phyloP scores from a whole-genome alignment of 2,113 vertebrate genomes.

The Epinephelus fuscoguttatus region DNA sequence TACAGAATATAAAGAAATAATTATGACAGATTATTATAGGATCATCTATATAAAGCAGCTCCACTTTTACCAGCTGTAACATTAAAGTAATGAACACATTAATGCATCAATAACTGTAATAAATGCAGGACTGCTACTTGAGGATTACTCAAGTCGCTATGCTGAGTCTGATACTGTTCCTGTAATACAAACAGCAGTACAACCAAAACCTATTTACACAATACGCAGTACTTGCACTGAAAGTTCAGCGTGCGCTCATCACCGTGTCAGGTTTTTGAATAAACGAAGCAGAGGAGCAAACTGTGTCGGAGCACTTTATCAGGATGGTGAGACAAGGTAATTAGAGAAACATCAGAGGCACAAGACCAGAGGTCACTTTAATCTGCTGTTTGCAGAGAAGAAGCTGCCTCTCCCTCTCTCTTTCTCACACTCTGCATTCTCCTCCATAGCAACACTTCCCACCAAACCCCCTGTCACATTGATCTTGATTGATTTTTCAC shows the following conservation, averaged over 20 bases:
- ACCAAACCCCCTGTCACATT: conserved; percentile 63
- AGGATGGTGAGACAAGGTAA: conserved; percentile 52
- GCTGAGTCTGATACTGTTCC: not conserved
- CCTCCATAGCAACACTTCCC: conserved; percentile 58
- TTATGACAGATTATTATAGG: too few species aligned
- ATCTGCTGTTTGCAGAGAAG: conserved; percentile 60
- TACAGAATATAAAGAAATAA: too few species aligned
- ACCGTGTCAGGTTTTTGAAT: conserved; percentile 1
- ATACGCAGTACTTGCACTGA: not conserved
- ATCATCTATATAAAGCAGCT: not conserved
- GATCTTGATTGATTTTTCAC: conserved; percentile 73
- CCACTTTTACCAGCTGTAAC: too few species aligned
- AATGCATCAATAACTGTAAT: too few species aligned
- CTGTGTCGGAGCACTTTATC: conserved; percentile 29
- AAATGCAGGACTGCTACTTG: too few species aligned
- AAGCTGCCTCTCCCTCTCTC: conserved; percentile 13
- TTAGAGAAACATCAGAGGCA: conserved; percentile 54
- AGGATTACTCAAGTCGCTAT: not conserved
- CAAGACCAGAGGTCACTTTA: conserved; percentile 59
- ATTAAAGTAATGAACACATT: too few species aligned
- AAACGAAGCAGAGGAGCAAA: conserved; percentile 16
- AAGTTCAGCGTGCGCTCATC: not conserved
- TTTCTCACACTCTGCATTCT: conserved; percentile 49
- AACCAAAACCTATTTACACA: not conserved
- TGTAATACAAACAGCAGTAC: not conserved